These are phyloP conservation scores for Zaprionus lineosus DNA, from an alignment of 2,888 invertebrate genomes.

Conservation along the genomic window DNA sequence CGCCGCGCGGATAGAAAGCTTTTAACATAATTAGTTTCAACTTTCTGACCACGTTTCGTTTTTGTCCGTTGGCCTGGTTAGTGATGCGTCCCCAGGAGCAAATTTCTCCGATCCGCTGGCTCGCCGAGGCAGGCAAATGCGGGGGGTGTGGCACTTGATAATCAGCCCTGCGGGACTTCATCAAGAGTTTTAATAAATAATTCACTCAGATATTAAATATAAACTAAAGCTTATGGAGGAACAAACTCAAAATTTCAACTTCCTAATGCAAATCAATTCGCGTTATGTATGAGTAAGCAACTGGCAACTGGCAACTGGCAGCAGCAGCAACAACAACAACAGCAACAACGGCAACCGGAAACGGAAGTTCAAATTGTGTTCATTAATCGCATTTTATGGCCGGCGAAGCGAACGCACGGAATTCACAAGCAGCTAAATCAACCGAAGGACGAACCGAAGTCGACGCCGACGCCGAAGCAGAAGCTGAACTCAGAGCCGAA, in stretches of 20 bases:
- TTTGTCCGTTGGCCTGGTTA: conserved; percentile 80
- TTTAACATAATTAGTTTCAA: conserved; percentile 82
- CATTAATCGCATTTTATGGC: conserved; percentile 53
- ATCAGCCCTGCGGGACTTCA: too few species aligned
- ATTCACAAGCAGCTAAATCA: conserved; percentile 40
- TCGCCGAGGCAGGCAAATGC: too few species aligned
- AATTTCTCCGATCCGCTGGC: background rate
- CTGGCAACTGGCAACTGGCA: too few species aligned
- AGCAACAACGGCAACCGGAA: conserved; percentile 33
- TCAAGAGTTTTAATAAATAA: conserved; percentile 8
- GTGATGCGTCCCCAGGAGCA: conserved; percentile 79
- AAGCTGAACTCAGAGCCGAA: too few species aligned
- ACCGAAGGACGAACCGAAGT: conserved; percentile 5
- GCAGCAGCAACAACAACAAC: too few species aligned
- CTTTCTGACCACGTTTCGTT: conserved; percentile 82
- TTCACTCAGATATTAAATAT: conserved; percentile 3
- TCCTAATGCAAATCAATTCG: conserved; percentile 2
- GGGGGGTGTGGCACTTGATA: too few species aligned
- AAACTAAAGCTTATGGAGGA: background rate
- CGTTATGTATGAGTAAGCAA: conserved; percentile 23
- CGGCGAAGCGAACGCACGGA: conserved; percentile 30
- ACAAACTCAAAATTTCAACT: conserved; percentile 2
- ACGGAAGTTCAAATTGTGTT: conserved; percentile 51
- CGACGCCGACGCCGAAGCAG: too few species aligned
- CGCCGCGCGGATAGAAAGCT: conserved; percentile 71